These are phyloP conservation scores for Pseudopleuronectes americanus DNA, from an alignment of 2,797 vertebrate species.

Conservation along the genomic window DNA sequence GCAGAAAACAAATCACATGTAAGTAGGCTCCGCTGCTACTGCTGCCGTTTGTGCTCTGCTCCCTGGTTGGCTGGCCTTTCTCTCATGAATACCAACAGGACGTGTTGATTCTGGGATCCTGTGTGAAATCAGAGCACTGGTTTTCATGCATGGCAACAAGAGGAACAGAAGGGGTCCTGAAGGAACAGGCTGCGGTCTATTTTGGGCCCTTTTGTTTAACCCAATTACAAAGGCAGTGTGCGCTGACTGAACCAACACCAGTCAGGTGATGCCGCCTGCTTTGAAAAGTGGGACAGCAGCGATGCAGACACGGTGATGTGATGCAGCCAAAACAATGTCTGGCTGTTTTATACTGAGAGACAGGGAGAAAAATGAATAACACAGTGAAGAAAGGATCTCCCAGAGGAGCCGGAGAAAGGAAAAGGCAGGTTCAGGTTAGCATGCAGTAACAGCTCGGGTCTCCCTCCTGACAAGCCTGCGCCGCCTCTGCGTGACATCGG, in stretches of 20 bases:
- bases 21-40: constrained; percentile 20
- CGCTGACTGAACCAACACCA: constrained; percentile 46
- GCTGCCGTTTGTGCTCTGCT: constrained; percentile 40
- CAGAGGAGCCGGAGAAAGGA: constrained; percentile 2
- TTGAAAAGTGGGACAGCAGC: constrained; percentile 64
- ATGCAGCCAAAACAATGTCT: constrained; percentile 38
- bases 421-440: constrained; percentile 39
- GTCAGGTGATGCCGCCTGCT: constrained; percentile 53
- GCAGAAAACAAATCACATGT: constrained; percentile 49
- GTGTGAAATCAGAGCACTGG: constrained; percentile 49
- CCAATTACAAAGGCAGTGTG: constrained; percentile 66
- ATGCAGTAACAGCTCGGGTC: constrained; percentile 24
- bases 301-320: constrained; percentile 40
- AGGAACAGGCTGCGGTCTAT: constrained; percentile 64
- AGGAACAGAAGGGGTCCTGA: constrained; percentile 42
- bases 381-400: constrained; percentile 9
- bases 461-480: constrained; percentile 1
- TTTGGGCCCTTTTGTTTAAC: constrained; percentile 77
- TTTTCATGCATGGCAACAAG: constrained; percentile 51
- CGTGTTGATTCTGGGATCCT: constrained; percentile 60
- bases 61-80: constrained; percentile 48
- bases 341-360: constrained; percentile 18
- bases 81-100: constrained; percentile 49
- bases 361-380: constrained; percentile 24
- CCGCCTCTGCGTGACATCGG: constrained; percentile 53